Base-by-base conservation (phyloP, 2,888 invertebrate species). In the Sycophila texana region DNA sequence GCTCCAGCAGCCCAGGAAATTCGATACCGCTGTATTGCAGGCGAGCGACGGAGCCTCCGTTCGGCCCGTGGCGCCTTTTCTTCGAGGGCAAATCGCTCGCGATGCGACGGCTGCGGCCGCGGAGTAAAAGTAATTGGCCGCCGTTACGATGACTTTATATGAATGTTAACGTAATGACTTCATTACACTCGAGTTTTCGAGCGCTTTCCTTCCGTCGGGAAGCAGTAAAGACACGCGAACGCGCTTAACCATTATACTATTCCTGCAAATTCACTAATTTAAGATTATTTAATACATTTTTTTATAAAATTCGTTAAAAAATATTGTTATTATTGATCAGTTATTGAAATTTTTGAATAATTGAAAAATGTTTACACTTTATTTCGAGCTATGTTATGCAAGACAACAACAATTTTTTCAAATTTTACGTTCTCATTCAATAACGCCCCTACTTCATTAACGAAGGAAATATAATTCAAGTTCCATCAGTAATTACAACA, bases 141-240 rank as follows among this genome's bases (percentile, higher is more conserved):
- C 49, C 47, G 22, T 78, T 72, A 57, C 72, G 30, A 70, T 63
- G 58, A 68, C 71, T 74, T 66, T 74, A 60, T 71, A 71, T 22
- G 65, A 53, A 79, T 74, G 70, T 74, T 66, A 74, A 74, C 12
- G 22, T 65, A 79, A 79, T 74, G 30, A 66, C 79, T 79, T 79
- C 51, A 79, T 79, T 70, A 73, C 14, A 12, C 20, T 14, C 0
- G 49, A 70, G n/a, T 22, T 76, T 60, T 67, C 22, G 22, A 16
- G 58, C 55, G 61, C 66, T 57, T 63, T 39, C 39, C 39, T 39
- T 0, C 39, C 39, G 39, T 39, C 39, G 4, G 4, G 4, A 39
- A 39, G 7, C 39, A 7, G 39, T 39, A 39, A 7, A 39, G 39
- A 39, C 39, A 39, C 39, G 39, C 39, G 39, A 39, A 3, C 39